These are phyloP conservation scores for Noturus placidus DNA, from an alignment of 2,113 vertebrate species.

Conservation along the genomic window DNA sequence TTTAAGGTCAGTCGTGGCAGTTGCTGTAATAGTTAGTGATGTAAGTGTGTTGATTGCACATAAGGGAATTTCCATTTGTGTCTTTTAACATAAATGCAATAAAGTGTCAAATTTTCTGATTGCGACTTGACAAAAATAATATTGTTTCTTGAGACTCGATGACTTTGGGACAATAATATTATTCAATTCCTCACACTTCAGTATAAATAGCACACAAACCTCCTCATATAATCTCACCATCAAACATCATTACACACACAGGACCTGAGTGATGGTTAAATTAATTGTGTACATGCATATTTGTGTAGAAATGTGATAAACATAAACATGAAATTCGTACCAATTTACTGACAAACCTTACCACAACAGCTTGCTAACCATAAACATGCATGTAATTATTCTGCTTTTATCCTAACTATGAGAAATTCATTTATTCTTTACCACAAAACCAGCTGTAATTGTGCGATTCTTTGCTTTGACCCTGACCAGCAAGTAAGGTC, in stretches of 20 bases:
- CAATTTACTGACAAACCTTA: too few species aligned
- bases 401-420: background rate
- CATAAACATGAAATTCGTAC: background rate
- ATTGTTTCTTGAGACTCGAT: too few species aligned
- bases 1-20: background rate
- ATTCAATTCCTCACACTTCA: background rate
- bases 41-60: background rate
- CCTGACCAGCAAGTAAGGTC: background rate
- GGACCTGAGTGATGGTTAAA: background rate
- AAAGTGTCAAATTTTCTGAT: background rate
- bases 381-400: background rate
- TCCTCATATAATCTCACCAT: background rate
- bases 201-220: background rate
- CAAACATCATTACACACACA: too few species aligned
- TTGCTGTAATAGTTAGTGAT: background rate
- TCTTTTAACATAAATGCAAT: background rate
- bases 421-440: conserved; percentile 13
- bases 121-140: too few species aligned
- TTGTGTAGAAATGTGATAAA: background rate
- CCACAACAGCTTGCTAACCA: background rate
- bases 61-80: background rate
- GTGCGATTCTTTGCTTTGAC: conserved; percentile 7
- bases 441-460: conserved; percentile 5
- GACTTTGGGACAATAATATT: background rate
- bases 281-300: background rate